Base-by-base conservation (phyloP, 2,888 invertebrate species). In the Trichogramma evanescens region DNA sequence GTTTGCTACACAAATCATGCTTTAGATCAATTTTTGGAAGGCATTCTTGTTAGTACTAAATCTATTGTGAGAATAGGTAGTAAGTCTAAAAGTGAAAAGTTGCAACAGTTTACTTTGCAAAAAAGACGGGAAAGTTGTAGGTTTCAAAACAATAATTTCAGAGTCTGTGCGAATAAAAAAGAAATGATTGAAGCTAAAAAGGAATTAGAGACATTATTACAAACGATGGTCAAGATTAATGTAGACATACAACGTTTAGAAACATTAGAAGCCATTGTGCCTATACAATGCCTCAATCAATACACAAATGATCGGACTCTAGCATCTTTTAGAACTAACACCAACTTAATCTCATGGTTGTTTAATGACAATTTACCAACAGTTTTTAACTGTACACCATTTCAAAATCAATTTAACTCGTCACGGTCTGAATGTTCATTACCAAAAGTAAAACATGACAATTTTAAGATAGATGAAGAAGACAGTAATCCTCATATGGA, bases 1-100 rank as follows among this genome's bases (percentile, higher is more conserved):
- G 55, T 59, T 40, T 54, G 55, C 26, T 43, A 52, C 4, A 59
- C 59, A 6, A 59, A 59, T 50, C 59, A 59, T 50, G 59, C 59
- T 13, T 8, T 59, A 6, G 55, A 59, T 46, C 55, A 54, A 13
- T 59, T 59, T 51, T 40, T 59, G 4, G 51, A 50, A 38, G 59
- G 59, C 4, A 59, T 59, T 42, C 45, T 59, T 0, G 0, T 8
- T 1, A 8, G 41, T n/a, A 59, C 59, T 2, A 41, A 50, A 26
- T 55, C 54, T 7, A 54, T 59, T 6, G 46, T 55, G 5, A 54
- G 59, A 4, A 43, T 59, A 4, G 59, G 59, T 2, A 48, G 51
- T 9, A 39, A 51, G n/a, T 59, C 59, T 10, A 59, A 59, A 46
- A 54, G 42, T 9, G 55, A 59, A 48, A 46, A 8, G 3, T 51